A percentile compares a stretch with the other conserved stretches of the same genome.
Conservation (phyloP, 2,113 vertebrate species). For the Sinocyclocheilus rhinocerous region DNA sequence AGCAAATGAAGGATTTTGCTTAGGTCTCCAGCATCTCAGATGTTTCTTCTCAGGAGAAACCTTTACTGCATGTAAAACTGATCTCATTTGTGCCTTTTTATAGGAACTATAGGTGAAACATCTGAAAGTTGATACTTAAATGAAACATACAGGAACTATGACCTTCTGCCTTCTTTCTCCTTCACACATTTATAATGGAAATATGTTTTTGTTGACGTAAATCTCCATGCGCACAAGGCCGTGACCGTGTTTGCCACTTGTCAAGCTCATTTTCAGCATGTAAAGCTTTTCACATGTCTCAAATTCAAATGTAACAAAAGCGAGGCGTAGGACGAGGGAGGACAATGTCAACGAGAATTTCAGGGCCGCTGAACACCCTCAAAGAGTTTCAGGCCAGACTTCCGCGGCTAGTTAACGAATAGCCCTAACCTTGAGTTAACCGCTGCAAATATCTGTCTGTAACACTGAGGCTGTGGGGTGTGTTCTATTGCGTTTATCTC, state of each 20-base stretch:
- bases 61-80: neutral
- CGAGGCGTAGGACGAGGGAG: slow-evolving; percentile 7
- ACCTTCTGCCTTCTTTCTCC: neutral
- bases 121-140: neutral
- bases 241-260: neutral
- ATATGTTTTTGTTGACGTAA: neutral
- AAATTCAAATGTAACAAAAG: slow-evolving; percentile 27
- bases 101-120: neutral
- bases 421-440: slow-evolving; percentile 54
- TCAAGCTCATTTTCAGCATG: neutral
- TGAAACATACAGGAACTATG: neutral
- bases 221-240: neutral
- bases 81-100: neutral
- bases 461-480: slow-evolving; percentile 32
- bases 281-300: slow-evolving; percentile 19
- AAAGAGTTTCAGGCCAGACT: slow-evolving; percentile 46
- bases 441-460: slow-evolving; percentile 29
- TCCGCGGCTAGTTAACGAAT: slow-evolving; percentile 32
- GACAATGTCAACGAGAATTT: slow-evolving; percentile 42
- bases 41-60: too few species aligned
- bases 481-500: slow-evolving; percentile 50
- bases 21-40: too few species aligned
- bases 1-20: too few species aligned
- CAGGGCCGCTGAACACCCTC: slow-evolving; percentile 48
- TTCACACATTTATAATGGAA: neutral